Percentiles rank a stretch among this genome's conserved stretches.
These are phyloP conservation scores for Dreissena polymorpha DNA, from an alignment of 1,140 invertebrate genomes.

Conservation along the genomic window DNA sequence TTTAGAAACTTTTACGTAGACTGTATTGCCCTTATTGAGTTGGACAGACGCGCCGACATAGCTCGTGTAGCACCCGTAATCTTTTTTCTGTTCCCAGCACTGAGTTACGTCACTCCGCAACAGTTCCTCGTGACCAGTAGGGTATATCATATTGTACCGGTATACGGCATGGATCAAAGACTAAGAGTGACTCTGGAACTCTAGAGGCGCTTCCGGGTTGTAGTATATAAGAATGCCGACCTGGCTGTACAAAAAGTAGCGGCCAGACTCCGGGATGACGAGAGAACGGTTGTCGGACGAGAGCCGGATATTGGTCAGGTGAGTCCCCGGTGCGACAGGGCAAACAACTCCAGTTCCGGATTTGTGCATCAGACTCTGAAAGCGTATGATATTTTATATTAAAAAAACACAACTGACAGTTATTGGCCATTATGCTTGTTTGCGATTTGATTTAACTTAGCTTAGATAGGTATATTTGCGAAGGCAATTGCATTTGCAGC, in stretches of 20 bases:
- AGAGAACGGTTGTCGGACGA: constrained; percentile 21
- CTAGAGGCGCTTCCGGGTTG: neutral
- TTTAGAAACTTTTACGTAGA: constrained; percentile 30
- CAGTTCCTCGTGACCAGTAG: constrained; percentile 15
- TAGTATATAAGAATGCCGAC: constrained; percentile 34
- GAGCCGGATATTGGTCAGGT: constrained; percentile 31
- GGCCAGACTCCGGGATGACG: constrained; percentile 30
- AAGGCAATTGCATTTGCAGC: no score
- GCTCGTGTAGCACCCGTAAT: constrained; percentile 41
- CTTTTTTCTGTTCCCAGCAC: constrained; percentile 47
- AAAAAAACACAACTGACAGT: neutral
- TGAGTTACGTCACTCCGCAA: constrained; percentile 31
- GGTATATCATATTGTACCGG: constrained; percentile 45
- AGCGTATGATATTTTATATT: neutral
- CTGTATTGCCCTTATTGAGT: constrained; percentile 40
- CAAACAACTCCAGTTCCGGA: constrained; percentile 18
- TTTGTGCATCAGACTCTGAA: constrained; percentile 15
- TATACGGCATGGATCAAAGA: constrained; percentile 28
- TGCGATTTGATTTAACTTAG: no score
- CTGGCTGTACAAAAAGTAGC: constrained; percentile 49
- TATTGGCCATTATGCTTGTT: neutral
- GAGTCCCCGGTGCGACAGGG: neutral
- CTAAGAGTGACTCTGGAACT: neutral
- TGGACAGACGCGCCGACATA: constrained; percentile 30
- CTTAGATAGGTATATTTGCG: no score